Base-by-base conservation (phyloP, 1,140 invertebrate genomes). In the Caenorhabditis remanei region DNA sequence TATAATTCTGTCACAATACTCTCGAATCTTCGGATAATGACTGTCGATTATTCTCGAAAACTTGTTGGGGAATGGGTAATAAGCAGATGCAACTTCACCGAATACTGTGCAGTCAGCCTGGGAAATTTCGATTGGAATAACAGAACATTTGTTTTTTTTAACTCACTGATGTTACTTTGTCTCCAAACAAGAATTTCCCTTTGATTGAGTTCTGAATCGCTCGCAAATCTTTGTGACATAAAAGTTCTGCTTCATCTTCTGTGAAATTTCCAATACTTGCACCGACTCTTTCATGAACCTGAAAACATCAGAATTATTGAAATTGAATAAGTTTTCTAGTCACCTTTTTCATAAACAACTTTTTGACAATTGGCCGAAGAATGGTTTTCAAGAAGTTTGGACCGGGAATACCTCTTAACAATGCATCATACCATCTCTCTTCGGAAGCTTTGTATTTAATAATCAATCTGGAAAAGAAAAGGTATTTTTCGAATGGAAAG, bases 1-100 rank as follows among this genome's bases (percentile, higher is more conserved):
- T 19, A 71, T 71, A 46, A 71, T 71, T 46, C 65, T 43, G 41
- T 71, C 65, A 46, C 65, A 71, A 71, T 71, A 71, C 21, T 71
- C 65, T 8, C 41, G 65, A 43, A 71, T 43, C 16, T 71, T 71
- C 19, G 65, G 40, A 8, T 71, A 71, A 71, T 71, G 65, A 46
- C 65, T 71, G 19, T 71, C 65, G 21, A 71, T 71, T 19, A 71
- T 71, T 43, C 40, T 43, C 16, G 40, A 43, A 19, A 71, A 71
- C 24, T 71, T 71, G 41, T 71, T 71, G 41, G 65, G 65, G 41
- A 71, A 71, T 19, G 65, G 65, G 40, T 71, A 71, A 19, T 71
- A 71, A 14, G 65, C 65, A 8, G 65, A 71, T 11, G 65, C 65
- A 46, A 71, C 21, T 19, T 71, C 65, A 43, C 65, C 65, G 8